Base-by-base conservation (phyloP, 2,888 invertebrate species). In the Zootermopsis nevadensis region DNA sequence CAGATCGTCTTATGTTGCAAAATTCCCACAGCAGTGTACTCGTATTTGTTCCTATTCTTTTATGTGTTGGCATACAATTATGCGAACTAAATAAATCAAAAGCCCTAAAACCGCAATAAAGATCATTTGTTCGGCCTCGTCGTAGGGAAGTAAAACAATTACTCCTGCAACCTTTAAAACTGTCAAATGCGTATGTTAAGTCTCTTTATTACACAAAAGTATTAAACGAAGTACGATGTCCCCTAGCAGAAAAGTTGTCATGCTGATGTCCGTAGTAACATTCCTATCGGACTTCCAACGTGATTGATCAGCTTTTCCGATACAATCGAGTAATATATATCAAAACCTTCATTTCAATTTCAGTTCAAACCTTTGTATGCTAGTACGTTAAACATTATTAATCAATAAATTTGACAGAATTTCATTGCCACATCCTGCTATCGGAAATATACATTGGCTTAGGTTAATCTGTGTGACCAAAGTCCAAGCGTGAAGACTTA, bases 321-420 rank as follows among this genome's bases (percentile, higher is more conserved):
- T 74, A 74, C 74, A 74, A 38, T 42, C 74, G 38, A 74, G 74
- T 38, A 38, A 74, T 38, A 74, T 74, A 74, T 74, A 74, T 74
- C 74, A 38, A 74, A 38, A 74, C 74, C 74, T 42, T 74, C 42
- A 74, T 42, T 74, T 74, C 74, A 74, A 74, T 74, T 74, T 74
- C 74, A 42, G 74, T 74, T 22, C 74, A 74, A 38, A 74, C 38
- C 74, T 74, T 74, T n/a, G 30, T 24, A 74, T 74, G 74, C n/a
- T 74, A 38, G 74, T 74, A 74, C 74, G 35, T 74, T 74, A 38
- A 74, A 74, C 74, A 74, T 74, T 74, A 74, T 74, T 74, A 74
- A 74, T 74, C 74, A 38, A 74, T 74, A 74, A 42, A 74, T 74
- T 74, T 38, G 38, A 74, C 74, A 33, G 1, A 10, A 38, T 74